Conservation (phyloP, 2,113 vertebrate genomes). For the Neotoma lepida region DNA sequence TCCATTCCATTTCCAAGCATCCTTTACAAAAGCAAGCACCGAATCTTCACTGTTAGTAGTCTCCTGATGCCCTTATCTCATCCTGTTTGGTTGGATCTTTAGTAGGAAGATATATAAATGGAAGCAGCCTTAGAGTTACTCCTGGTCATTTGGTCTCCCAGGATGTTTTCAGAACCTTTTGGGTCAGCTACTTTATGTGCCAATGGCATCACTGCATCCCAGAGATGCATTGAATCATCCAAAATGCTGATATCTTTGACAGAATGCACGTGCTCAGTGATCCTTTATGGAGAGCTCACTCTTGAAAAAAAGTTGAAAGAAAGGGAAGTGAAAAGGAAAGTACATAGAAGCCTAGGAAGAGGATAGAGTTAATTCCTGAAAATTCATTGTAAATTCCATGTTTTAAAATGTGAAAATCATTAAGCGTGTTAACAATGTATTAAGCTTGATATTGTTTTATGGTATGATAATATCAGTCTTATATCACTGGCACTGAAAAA, state of each 20-base stretch:
- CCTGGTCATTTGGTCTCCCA: not conserved
- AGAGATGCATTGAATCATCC: not conserved
- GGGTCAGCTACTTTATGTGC: not conserved
- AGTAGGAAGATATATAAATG: too few species aligned
- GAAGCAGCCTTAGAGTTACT: not conserved
- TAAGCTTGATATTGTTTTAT: not conserved
- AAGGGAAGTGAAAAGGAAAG: not conserved
- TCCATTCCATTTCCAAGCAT: not conserved
- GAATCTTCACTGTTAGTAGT: not conserved
- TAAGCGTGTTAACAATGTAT: not conserved
- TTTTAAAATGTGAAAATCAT: not conserved
- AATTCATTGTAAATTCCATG: not conserved
- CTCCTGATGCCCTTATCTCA: rapidly evolving
- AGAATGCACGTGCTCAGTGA: not conserved
- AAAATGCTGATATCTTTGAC: not conserved
- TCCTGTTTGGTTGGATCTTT: not conserved
- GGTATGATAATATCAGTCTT: not conserved
- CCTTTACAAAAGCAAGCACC: not conserved
- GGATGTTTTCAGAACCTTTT: not conserved
- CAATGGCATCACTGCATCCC: not conserved
- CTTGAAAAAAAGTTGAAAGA: not conserved
- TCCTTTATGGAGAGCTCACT: not conserved
- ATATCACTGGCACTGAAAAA: not conserved
- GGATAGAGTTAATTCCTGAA: not conserved
- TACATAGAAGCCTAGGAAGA: not conserved